Percentiles rank a stretch among this genome's conserved stretches.
phyloP scores from a whole-genome alignment of 2,888 invertebrate genomes.

The Lithodes maja region DNA sequence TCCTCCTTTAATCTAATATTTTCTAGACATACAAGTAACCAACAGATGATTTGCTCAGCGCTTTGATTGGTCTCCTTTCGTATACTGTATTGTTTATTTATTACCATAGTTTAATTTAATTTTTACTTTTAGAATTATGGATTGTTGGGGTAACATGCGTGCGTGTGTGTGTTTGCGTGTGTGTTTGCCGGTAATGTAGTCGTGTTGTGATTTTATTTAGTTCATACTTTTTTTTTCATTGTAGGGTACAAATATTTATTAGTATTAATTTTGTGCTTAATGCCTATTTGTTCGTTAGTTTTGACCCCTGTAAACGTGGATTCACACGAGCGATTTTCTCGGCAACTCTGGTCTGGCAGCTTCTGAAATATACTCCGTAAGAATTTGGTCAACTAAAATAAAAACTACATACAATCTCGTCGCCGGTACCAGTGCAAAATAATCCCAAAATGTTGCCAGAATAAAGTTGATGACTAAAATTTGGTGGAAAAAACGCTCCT shows the following conservation, averaged over 20 bases:
- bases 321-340: too few relatives aligned
- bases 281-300: not conserved
- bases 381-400: too few relatives aligned
- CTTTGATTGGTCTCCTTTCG: slow-evolving; percentile 36
- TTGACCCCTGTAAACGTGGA: not conserved
- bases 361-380: too few relatives aligned
- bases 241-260: slow-evolving; percentile 60
- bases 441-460: too few relatives aligned
- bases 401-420: too few relatives aligned
- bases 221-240: slow-evolving; percentile 42
- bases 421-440: too few relatives aligned
- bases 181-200: slow-evolving; percentile 29
- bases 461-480: too few relatives aligned
- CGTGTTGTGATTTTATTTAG: slow-evolving; percentile 55
- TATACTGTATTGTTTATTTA: not conserved
- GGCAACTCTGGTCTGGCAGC: too few relatives aligned
- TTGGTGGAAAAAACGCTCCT: too few relatives aligned
- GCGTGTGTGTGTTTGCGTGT: slow-evolving; percentile 39
- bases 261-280: not conserved
- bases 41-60: slow-evolving; percentile 28
- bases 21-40: too few relatives aligned
- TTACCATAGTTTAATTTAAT: not conserved
- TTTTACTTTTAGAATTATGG: slow-evolving; percentile 22
- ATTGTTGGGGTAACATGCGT: slow-evolving; percentile 35
- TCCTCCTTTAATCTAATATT: too few relatives aligned